phyloP scores from a whole-genome alignment of 2,888 invertebrate species.

The Scelioninae gen. 2 region DNA sequence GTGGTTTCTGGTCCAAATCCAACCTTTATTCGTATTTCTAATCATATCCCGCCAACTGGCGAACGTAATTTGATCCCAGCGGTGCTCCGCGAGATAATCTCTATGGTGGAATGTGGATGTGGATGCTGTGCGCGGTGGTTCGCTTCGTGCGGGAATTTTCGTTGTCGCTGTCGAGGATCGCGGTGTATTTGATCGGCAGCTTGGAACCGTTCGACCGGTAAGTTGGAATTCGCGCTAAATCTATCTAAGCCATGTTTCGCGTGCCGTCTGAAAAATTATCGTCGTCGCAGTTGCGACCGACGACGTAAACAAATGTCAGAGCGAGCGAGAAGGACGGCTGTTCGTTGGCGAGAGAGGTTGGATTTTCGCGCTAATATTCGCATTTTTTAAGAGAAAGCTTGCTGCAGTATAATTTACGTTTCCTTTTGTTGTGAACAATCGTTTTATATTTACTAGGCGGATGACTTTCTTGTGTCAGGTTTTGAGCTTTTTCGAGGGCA shows the following conservation, averaged over 20 bases:
- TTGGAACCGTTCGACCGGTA: slow-evolving; percentile 36
- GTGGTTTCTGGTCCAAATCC: background rate
- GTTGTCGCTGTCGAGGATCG: slow-evolving; percentile 37
- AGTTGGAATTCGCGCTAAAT: slow-evolving; percentile 24
- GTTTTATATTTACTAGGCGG: no score
- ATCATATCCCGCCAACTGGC: slow-evolving; percentile 21
- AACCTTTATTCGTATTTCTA: slow-evolving; percentile 1
- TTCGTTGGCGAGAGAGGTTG: slow-evolving; percentile 3
- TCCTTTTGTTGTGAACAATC: background rate
- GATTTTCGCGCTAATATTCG: slow-evolving; percentile 25
- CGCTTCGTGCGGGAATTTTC: slow-evolving; percentile 56
- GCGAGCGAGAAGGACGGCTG: slow-evolving; percentile 34
- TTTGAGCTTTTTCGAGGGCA: slow-evolving; percentile 12
- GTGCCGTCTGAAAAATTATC: background rate
- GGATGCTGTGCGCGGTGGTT: slow-evolving; percentile 60
- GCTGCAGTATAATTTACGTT: background rate
- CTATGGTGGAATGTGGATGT: slow-evolving; percentile 59
- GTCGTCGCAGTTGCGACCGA: slow-evolving; percentile 24
- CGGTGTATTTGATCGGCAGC: slow-evolving; percentile 33
- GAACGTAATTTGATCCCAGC: slow-evolving; percentile 54
- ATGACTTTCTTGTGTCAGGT: background rate
- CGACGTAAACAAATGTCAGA: slow-evolving; percentile 54
- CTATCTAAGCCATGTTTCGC: background rate
- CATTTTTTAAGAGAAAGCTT: background rate
- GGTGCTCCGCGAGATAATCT: slow-evolving; percentile 56